A percentile compares a stretch with the other conserved stretches of the same genome.
phyloP scores from a whole-genome alignment of 2,113 vertebrate species.

The Hymenochirus boettgeri region DNA sequence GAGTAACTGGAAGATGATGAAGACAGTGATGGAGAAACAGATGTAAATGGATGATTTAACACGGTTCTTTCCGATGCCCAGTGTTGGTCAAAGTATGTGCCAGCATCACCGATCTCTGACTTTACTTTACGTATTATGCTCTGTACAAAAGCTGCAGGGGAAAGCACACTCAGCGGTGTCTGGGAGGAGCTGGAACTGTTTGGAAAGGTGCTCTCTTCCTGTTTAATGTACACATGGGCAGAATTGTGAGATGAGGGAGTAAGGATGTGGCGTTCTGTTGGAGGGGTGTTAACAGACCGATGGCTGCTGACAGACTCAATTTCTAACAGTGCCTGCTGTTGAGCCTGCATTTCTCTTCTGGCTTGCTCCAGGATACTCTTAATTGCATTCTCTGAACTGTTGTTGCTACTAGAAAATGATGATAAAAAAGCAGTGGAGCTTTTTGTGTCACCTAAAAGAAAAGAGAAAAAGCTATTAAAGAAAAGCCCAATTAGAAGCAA shows the following conservation, averaged over 20 bases:
- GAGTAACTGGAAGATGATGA: slow-evolving; percentile 85
- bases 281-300: slow-evolving; percentile 43
- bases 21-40: slow-evolving; percentile 84
- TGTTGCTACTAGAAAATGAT: slow-evolving; percentile 50
- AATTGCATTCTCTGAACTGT: slow-evolving; percentile 90
- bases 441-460: slow-evolving; percentile 74
- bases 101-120: slow-evolving; percentile 87
- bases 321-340: slow-evolving; percentile 90
- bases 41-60: slow-evolving; percentile 69
- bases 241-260: slow-evolving; percentile 63
- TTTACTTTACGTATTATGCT: slow-evolving; percentile 98
- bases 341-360: slow-evolving; percentile 90
- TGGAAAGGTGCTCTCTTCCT: slow-evolving; percentile 71
- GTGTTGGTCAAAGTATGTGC: slow-evolving; percentile 92
- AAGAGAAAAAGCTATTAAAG: neutral
- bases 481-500: neutral
- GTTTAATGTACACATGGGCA: slow-evolving; percentile 74
- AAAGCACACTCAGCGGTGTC: slow-evolving; percentile 76
- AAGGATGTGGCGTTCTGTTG: slow-evolving; percentile 65
- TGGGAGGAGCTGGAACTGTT: slow-evolving; percentile 59
- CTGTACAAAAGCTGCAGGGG: slow-evolving; percentile 90
- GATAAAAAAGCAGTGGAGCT: slow-evolving; percentile 44
- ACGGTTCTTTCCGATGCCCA: slow-evolving; percentile 83
- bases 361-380: slow-evolving; percentile 94
- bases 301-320: slow-evolving; percentile 70